phyloP scores from a whole-genome alignment of 2,888 invertebrate genomes.

The Meteorus cinctellus region DNA sequence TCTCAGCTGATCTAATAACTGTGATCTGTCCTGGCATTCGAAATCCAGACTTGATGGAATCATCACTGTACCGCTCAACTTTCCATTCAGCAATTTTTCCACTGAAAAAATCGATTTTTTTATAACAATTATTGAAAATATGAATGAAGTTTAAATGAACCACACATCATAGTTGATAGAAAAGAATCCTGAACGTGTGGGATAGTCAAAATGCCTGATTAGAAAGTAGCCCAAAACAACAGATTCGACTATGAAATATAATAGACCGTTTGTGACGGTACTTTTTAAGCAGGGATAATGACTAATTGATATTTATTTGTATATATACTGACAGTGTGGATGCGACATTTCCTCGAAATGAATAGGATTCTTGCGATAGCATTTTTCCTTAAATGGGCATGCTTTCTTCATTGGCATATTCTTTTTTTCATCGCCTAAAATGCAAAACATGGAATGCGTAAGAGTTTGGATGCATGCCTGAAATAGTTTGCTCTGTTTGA shows the following conservation, averaged over 20 bases:
- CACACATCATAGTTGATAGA: too few relatives aligned
- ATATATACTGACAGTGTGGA: conserved; percentile 80
- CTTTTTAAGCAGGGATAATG: not conserved
- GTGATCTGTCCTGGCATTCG: conserved; percentile 59
- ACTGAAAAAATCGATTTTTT: conserved; percentile 74
- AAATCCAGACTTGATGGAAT: conserved; percentile 63
- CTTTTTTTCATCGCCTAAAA: conserved; percentile 23
- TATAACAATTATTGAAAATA: too few relatives aligned
- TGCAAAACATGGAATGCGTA: conserved; percentile 15
- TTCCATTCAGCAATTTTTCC: conserved; percentile 79
- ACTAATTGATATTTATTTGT: conserved; percentile 5
- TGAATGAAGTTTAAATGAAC: too few relatives aligned
- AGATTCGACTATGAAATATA: too few relatives aligned
- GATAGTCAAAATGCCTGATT: not conserved
- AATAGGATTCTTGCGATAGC: conserved; percentile 88
- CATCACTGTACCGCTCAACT: conserved; percentile 74
- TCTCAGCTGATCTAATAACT: conserved; percentile 64
- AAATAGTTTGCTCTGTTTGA: not conserved
- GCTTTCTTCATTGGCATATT: conserved; percentile 71
- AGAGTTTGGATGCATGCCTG: too few relatives aligned
- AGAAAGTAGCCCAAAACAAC: too few relatives aligned
- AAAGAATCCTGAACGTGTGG: too few relatives aligned
- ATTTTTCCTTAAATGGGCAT: conserved; percentile 85
- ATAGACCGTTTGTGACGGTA: too few relatives aligned
- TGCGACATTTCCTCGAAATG: conserved; percentile 89